Conservation (phyloP, 2,797 vertebrate species). For the Neopelma chrysocephalum region DNA sequence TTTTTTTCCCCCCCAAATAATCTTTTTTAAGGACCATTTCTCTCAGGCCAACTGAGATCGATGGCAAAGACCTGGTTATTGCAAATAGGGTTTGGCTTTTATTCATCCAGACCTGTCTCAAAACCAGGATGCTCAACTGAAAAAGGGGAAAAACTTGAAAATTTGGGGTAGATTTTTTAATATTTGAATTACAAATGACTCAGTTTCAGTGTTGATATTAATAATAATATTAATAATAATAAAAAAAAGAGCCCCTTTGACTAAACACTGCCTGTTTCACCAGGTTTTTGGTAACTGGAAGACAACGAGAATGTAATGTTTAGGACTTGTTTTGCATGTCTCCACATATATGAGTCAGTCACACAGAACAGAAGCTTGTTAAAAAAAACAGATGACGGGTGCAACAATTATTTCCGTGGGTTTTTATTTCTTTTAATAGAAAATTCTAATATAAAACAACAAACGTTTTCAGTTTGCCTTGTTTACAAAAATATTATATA, state of each 20-base stretch:
- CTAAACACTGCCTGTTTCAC: neutral
- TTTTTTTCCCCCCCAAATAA: neutral
- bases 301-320: conserved; percentile 1
- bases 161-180: neutral
- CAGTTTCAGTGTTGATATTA: neutral
- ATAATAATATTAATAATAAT: no score
- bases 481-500: conserved; percentile 75
- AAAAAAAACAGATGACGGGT: conserved; percentile 55
- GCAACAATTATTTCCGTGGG: conserved; percentile 68
- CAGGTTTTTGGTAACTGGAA: conserved; percentile 10
- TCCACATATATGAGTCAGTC: conserved; percentile 34
- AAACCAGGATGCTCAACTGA: neutral
- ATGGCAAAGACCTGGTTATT: neutral
- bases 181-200: neutral
- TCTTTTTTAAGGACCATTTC: neutral
- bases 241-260: neutral
- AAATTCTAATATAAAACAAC: conserved; percentile 72
- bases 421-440: conserved; percentile 66
- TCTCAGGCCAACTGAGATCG: neutral
- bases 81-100: neutral
- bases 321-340: conserved; percentile 57
- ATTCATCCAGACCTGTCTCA: neutral
- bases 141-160: neutral
- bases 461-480: conserved; percentile 67
- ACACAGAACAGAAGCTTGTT: conserved; percentile 60